Conservation (phyloP, 2,888 invertebrate genomes). For the Arrhopalites spinosus region DNA sequence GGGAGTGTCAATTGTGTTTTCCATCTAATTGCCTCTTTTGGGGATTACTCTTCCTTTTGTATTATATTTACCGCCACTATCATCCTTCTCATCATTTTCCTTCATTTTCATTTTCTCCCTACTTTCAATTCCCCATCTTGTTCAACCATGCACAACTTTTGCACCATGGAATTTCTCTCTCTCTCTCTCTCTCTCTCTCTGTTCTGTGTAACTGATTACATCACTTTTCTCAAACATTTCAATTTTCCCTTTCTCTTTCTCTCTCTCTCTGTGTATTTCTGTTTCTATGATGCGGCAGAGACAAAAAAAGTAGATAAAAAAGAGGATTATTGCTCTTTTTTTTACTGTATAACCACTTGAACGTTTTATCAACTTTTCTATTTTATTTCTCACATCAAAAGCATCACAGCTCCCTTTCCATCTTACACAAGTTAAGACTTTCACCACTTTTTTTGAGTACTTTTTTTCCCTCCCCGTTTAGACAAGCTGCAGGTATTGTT, state of each 20-base stretch:
- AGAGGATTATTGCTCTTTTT: background rate
- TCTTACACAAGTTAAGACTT: background rate
- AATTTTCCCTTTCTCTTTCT: no score
- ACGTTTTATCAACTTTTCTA: no score
- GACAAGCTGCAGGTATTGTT: no score
- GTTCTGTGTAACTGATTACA: no score
- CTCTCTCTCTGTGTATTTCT: no score
- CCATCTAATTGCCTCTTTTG: background rate
- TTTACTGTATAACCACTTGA: background rate
- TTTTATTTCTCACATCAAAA: no score
- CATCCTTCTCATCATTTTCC: background rate
- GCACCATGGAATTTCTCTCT: no score
- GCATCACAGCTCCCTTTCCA: background rate
- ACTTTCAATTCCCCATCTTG: no score
- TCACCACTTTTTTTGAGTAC: background rate
- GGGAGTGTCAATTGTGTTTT: slow-evolving; percentile 4
- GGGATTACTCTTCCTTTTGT: background rate
- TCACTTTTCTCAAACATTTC: no score
- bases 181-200: no score
- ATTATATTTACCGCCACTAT: background rate
- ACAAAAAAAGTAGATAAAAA: background rate
- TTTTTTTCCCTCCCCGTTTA: background rate
- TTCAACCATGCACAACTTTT: no score
- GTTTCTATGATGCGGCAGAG: no score
- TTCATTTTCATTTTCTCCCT: background rate